Base-by-base conservation (phyloP, 2,113 vertebrate species). In the Chaetodon auriga region DNA sequence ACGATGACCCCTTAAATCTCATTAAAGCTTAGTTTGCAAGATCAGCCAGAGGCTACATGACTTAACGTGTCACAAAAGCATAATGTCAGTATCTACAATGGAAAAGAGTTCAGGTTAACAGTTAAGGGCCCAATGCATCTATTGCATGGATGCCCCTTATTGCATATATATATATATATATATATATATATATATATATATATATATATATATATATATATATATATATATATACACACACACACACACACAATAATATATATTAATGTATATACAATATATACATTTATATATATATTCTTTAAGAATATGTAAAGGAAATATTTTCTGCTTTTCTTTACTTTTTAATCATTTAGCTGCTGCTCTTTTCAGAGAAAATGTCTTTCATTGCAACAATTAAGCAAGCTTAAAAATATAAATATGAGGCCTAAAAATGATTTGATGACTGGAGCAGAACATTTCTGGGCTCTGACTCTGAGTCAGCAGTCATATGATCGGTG, bases 1-100 rank as follows among this genome's bases (percentile, higher is more conserved):
- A 57, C 75, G 72, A 87, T 74, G 58, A 30, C 45, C 73, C 38
- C 65, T 58, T 87, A 61, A 63, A 81, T 80, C 25, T 35, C 23
- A 41, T 35, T 86, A 77, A 68, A 86, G 73, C 35, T 68, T 5
- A 65, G 30, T 23, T 43, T 25, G 57, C 19, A 82, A 63, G 64
- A 83, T 73, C 53, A 36, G 51, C 18, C 16, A 35, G 18, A 72
- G 74, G 49, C 71, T 57, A 55, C 30, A 48, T 62, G 46, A 64
- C 21, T 62, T 38, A 60, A 51, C 35, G 30, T 30, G 30, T 30
- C 64, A 7, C 25, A 1, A 70, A 54, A 62, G 30, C 41, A 65
- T 75, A 36, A 69, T 46, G 51, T 73, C 58, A 76, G 23, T 68
- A 45, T 60, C 18, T 64, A 45, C 81, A 62, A 63, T 41, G 13